Percentiles rank a stretch among this genome's conserved stretches.
Conservation (phyloP, 2,113 vertebrate species). For the Erythrocebus patas region DNA sequence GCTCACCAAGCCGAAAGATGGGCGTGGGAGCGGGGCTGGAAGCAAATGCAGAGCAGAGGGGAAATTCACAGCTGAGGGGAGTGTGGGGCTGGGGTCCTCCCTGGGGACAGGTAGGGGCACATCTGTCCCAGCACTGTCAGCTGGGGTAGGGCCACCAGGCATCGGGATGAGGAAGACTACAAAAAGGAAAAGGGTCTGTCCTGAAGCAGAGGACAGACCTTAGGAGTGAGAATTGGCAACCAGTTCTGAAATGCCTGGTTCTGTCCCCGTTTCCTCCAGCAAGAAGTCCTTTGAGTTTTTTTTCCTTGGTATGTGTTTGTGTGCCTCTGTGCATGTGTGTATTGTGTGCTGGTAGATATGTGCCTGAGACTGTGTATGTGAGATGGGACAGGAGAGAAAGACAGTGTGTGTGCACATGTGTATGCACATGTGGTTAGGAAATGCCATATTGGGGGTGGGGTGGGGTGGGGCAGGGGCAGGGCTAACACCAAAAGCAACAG, state of each 20-base stretch:
- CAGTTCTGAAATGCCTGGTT: not conserved
- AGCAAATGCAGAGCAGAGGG: not conserved
- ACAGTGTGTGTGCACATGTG: too few species aligned
- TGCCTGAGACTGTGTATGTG: not conserved
- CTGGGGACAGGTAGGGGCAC: not conserved
- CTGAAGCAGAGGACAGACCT: not conserved
- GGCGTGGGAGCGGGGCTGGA: not conserved
- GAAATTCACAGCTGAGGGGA: not conserved
- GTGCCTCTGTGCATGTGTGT: not conserved
- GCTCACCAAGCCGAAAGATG: not conserved
- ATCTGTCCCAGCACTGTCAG: not conserved
- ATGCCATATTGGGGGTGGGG: not conserved
- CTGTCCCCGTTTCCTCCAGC: not conserved
- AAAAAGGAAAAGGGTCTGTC: not conserved
- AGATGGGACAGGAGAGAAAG: not conserved
- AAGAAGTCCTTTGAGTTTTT: not conserved
- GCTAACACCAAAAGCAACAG: not conserved
- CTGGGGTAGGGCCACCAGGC: not conserved
- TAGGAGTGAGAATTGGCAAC: not conserved
- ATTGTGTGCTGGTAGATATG: not conserved
- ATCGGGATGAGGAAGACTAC: not conserved
- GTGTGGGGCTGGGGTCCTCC: not conserved
- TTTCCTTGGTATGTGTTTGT: not conserved
- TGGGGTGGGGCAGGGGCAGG: accelerated
- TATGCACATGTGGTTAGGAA: not conserved